A percentile compares a stretch with the other conserved stretches of the same genome.
phyloP scores from a whole-genome alignment of 2,113 vertebrate genomes.

The Holacanthus passer region DNA sequence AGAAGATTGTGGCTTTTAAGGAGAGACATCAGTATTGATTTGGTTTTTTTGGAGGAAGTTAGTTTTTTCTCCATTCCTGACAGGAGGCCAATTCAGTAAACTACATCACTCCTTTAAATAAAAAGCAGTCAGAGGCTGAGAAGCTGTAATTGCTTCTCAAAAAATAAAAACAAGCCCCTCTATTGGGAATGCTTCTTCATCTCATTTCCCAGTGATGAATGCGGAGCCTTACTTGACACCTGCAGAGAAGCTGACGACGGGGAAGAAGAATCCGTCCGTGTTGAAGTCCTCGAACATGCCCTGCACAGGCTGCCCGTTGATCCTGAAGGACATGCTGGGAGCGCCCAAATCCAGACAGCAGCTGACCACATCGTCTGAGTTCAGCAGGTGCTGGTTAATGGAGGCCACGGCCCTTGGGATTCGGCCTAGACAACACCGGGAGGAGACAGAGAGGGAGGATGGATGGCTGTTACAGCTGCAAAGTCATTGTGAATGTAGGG shows the following conservation, averaged over 20 bases:
- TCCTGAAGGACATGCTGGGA: slow-evolving; percentile 97
- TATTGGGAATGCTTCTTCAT: neutral
- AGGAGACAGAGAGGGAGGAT: slow-evolving; percentile 40
- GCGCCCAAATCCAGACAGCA: slow-evolving; percentile 96
- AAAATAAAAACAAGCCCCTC: neutral
- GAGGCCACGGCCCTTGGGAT: slow-evolving; percentile 94
- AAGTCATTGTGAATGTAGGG: slow-evolving; percentile 67
- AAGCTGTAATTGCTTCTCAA: slow-evolving; percentile 27
- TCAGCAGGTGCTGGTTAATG: slow-evolving; percentile 95
- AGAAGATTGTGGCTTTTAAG: neutral
- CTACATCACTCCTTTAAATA: neutral
- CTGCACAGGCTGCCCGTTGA: slow-evolving; percentile 97
- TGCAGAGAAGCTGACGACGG: slow-evolving; percentile 97
- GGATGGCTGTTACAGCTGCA: slow-evolving; percentile 59
- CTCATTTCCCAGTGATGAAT: slow-evolving; percentile 14
- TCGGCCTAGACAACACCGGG: slow-evolving; percentile 85
- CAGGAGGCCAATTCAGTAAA: neutral
- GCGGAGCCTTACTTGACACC: slow-evolving; percentile 91
- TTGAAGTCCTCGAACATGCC: slow-evolving; percentile 99
- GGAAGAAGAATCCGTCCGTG: slow-evolving; percentile 95
- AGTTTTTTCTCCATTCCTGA: neutral
- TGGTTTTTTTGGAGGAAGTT: too few relatives aligned
- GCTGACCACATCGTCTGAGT: slow-evolving; percentile 95
- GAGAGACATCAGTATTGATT: neutral
- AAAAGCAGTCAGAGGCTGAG: neutral